Evolutionary conservation across 2,888 invertebrate species (phyloP).

Genomic region (Leptinotarsa juncta): DNA sequence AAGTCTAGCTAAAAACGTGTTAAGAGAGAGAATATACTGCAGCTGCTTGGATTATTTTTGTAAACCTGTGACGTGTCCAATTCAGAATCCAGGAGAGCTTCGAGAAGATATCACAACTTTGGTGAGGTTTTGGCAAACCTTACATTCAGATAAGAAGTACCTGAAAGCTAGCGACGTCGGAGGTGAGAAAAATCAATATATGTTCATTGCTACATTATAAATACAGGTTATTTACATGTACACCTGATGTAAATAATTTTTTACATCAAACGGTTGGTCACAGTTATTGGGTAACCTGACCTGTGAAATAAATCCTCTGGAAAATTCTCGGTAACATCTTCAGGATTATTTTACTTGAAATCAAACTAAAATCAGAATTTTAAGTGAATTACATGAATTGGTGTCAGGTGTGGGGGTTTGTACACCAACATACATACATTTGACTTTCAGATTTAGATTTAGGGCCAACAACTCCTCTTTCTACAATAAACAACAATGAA

Average conservation of each 20-base stretch:
- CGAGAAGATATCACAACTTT: conserved; percentile 90
- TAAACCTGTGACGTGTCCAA: conserved; percentile 88
- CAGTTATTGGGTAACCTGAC: too few relatives aligned
- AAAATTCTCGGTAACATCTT: too few relatives aligned
- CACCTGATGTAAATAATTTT: too few relatives aligned
- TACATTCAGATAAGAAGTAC: conserved; percentile 95
- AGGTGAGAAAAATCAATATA: conserved; percentile 65
- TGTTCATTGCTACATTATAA: background rate
- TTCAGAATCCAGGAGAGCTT: conserved; percentile 80
- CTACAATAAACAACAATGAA: conserved; percentile 60
- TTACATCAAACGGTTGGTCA: too few relatives aligned
- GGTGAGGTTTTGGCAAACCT: conserved; percentile 94
- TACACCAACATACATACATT: background rate
- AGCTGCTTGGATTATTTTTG: conserved; percentile 97
- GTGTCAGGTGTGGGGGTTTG: conserved; percentile 7
- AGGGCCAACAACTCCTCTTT: conserved; percentile 61
- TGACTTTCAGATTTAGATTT: conserved; percentile 58
- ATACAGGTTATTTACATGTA: too few relatives aligned
- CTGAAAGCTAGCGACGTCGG: conserved; percentile 85
- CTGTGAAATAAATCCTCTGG: too few relatives aligned
- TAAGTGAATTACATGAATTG: background rate
- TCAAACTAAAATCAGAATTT: too few relatives aligned
- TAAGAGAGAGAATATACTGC: conserved; percentile 95
- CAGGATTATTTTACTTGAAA: background rate
- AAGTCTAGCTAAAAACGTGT: conserved; percentile 89